Base-by-base conservation (phyloP, 2,888 invertebrate species). In the Troilus luridus region DNA sequence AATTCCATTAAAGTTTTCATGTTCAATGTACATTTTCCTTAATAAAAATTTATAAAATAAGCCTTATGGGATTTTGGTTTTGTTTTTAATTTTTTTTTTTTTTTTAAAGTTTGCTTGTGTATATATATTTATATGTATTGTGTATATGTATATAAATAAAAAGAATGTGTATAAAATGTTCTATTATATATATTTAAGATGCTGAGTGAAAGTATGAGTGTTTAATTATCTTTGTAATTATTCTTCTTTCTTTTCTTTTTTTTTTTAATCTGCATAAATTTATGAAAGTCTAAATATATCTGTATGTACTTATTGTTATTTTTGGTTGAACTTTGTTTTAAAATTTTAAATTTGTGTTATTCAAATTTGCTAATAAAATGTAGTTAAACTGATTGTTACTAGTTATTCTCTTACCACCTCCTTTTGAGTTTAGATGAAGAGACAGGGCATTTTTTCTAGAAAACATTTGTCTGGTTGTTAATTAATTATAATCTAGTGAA, bases 221-320 rank as follows among this genome's bases (percentile, higher is more conserved):
- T 90, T 89, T 90, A 56, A 77, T 19, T 90, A 90, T 27, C 54
- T 90, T 90, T 90, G 90, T 90, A 90, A 90, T 72, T 90, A 90
- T 41, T 27, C 41, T 41, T 77, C 27, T 77, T 77, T 41, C 72
- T 17, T 90, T 58, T 27, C 90, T 62, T 92, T 89, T 56, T 77
- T 58, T 59, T 91, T 88, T 91, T 81, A 91, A 88, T 88, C 88
- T 81, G 91, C 89, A 90, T 91, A 88, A 58, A 91, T 90, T 89
- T 91, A 59, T 81, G 88, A 88, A 88, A 91, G 89, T 88, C 85
- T 91, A 90, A 81, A 91, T 88, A 72, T 72, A 91, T 89, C 88
- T 91, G 85, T 91, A 91, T 92, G 92, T 92, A 92, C 92, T 92
- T 92, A 92, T 92, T 91, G 92, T 92, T 92, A 90, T 92, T 91